Evolutionary conservation across 2,888 invertebrate genomes (phyloP).

Genomic region (Cerceris ruficornis): DNA sequence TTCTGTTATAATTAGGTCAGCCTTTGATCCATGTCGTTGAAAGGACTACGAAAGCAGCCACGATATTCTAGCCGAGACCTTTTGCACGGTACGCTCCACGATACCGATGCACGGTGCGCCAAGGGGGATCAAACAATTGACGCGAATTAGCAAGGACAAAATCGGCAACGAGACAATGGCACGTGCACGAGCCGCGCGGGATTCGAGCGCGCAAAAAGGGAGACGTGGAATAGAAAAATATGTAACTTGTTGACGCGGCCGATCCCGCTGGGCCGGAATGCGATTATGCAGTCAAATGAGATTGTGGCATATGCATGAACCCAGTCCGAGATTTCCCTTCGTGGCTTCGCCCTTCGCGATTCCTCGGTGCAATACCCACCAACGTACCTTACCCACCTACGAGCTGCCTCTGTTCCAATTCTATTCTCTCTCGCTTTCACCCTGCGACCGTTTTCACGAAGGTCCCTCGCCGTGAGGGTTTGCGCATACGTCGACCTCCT

Average conservation of each 20-base stretch:
- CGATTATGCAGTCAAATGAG: conserved; percentile 82
- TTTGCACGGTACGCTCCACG: conserved; percentile 4
- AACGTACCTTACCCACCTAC: conserved; percentile 4
- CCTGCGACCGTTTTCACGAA: conserved; percentile 1
- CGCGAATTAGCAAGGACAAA: conserved; percentile 53
- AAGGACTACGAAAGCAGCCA: too few species aligned
- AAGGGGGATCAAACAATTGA: conserved; percentile 55
- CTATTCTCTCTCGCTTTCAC: conserved; percentile 7
- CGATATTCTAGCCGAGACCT: background rate
- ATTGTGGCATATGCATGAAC: conserved; percentile 81
- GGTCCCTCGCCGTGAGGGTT: conserved; percentile 37
- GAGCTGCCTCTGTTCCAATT: background rate
- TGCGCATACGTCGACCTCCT: conserved; percentile 27
- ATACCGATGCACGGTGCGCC: background rate
- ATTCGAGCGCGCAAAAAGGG: conserved; percentile 27
- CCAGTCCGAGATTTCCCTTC: conserved; percentile 62
- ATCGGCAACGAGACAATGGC: conserved; percentile 50
- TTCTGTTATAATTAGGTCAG: too few species aligned
- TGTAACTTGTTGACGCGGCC: conserved; percentile 80
- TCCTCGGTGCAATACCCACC: conserved; percentile 26
- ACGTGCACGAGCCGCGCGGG: conserved; percentile 13
- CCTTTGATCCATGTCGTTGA: too few species aligned
- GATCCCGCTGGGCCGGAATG: conserved; percentile 76
- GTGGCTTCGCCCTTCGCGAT: conserved; percentile 36
- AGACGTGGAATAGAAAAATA: conserved; percentile 71